Percentiles rank a stretch among this genome's conserved stretches.
Conservation (phyloP, 37 sponge, comb jelly and placozoan genomes). For the Spongilla lacustris region DNA sequence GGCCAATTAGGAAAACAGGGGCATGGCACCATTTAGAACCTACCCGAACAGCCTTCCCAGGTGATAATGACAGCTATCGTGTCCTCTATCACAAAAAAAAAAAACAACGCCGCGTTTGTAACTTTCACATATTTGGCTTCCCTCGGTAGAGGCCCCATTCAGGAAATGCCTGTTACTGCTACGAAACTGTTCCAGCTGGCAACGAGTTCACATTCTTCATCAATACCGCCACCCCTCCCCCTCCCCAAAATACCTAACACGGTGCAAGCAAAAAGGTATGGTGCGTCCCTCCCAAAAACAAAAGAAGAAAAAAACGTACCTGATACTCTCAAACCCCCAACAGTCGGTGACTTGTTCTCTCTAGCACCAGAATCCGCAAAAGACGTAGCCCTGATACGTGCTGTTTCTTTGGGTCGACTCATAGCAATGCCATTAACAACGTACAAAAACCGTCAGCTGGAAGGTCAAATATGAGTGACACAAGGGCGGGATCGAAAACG, state of each 20-base stretch:
- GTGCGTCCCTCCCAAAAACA: not conserved
- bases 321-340: slow-evolving; percentile 58
- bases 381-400: slow-evolving; percentile 60
- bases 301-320: slow-evolving; percentile 41
- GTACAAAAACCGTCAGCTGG: not conserved
- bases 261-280: no score
- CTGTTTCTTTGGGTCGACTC: slow-evolving; percentile 35
- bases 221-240: not conserved
- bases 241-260: not conserved
- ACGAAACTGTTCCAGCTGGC: not conserved
- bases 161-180: not conserved
- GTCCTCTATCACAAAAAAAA: not conserved
- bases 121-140: not conserved
- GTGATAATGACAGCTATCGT: not conserved
- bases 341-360: slow-evolving; percentile 8
- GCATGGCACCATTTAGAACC: not conserved
- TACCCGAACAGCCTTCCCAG: not conserved
- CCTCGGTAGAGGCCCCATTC: not conserved
- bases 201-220: not conserved
- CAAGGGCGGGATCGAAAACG: not conserved
- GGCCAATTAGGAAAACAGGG: no score
- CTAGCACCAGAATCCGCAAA: slow-evolving; percentile 56
- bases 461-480: not conserved
- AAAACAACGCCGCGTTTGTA: not conserved
- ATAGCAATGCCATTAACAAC: slow-evolving; percentile 14